Percentiles rank a stretch among this genome's conserved stretches.
These are phyloP conservation scores for Paradisaea rubra DNA, from an alignment of 2,113 vertebrate genomes.

Conservation along the genomic window DNA sequence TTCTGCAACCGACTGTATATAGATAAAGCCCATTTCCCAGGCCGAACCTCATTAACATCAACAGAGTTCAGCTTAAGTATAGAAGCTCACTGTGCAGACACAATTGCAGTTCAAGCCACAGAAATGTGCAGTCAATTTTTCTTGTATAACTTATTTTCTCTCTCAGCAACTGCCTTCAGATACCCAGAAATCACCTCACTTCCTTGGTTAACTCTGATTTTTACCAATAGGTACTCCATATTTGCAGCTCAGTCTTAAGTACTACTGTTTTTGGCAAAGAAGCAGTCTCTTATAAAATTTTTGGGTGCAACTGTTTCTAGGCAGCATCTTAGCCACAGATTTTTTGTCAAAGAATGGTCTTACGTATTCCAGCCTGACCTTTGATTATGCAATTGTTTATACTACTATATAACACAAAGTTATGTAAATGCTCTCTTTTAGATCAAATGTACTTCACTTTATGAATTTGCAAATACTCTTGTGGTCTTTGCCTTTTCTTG, in stretches of 20 bases:
- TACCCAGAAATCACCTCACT: neutral
- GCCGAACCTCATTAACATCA: neutral
- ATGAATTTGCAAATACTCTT: neutral
- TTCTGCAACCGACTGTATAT: neutral
- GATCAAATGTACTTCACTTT: neutral
- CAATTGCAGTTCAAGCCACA: neutral
- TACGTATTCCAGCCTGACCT: neutral
- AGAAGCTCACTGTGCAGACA: neutral
- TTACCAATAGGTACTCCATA: neutral
- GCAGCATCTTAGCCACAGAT: neutral
- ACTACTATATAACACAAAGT: neutral
- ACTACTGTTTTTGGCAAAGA: neutral
- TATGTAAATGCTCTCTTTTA: slow-evolving; percentile 9
- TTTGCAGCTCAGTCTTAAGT: neutral
- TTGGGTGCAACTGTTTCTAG: neutral
- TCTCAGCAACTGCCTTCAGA: neutral
- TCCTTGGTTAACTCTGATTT: neutral
- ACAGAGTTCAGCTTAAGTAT: neutral
- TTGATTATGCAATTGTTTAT: neutral
- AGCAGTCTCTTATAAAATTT: neutral
- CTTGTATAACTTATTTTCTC: neutral
- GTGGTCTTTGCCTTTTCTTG: neutral
- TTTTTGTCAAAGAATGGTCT: neutral
- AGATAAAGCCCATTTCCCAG: slow-evolving; percentile 12
- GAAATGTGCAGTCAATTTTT: neutral